Percentiles rank a stretch among this genome's conserved stretches.
Evolutionary conservation across 2,113 vertebrate species (phyloP).

Genomic region (Pholis gunnellus): DNA sequence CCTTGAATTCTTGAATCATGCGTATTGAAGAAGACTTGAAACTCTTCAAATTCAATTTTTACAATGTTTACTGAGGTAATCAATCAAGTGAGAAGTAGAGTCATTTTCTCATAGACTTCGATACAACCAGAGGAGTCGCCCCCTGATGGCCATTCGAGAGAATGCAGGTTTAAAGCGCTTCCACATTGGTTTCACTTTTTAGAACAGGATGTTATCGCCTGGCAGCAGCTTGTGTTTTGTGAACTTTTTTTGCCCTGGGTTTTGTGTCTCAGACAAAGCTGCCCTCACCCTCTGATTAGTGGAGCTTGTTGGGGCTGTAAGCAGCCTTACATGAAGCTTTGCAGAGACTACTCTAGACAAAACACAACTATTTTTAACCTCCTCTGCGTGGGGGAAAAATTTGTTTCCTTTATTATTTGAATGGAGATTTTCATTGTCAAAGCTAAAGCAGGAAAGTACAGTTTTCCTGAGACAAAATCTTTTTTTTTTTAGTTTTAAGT

Average conservation of each 20-base stretch:
- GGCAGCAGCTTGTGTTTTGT: background rate
- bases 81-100: too few relatives aligned
- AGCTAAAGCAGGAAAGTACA: background rate
- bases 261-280: background rate
- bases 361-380: background rate
- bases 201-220: background rate
- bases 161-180: background rate
- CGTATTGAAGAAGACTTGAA: background rate
- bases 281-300: background rate
- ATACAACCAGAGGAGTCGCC: background rate
- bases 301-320: background rate
- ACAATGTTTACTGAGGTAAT: too few relatives aligned
- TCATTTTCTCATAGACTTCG: background rate
- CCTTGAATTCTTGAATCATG: too few relatives aligned
- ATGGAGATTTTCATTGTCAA: background rate
- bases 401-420: background rate
- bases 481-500: too few relatives aligned
- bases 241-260: background rate
- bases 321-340: background rate
- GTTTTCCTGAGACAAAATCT: background rate
- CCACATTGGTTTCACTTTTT: background rate
- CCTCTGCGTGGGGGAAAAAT: background rate
- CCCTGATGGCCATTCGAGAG: background rate
- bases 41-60: background rate
- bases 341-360: background rate